Conservation (phyloP, 2,113 vertebrate species). For the Toxotes chatareus region DNA sequence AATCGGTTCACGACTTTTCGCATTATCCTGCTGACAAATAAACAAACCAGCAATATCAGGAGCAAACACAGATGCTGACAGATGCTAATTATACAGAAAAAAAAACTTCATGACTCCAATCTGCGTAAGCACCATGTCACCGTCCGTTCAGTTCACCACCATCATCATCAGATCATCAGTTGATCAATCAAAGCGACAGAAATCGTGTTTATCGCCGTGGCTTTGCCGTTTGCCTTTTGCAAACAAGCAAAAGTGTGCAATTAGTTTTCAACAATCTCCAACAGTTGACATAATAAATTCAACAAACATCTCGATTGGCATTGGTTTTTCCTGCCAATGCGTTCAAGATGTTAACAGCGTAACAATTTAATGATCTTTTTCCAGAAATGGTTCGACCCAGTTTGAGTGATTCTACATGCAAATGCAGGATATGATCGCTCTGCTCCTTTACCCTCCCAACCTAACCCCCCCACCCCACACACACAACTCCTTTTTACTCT, state of each 20-base stretch:
- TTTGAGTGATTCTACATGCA: conserved; percentile 52
- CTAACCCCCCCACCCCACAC: background rate
- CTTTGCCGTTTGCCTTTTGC: conserved; percentile 44
- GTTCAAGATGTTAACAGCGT: conserved; percentile 60
- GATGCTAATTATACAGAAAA: conserved; percentile 32
- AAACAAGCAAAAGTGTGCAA: conserved; percentile 47
- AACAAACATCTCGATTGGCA: conserved; percentile 58
- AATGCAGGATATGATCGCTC: conserved; percentile 48
- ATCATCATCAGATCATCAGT: background rate
- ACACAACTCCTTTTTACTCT: conserved; percentile 40
- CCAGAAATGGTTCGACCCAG: conserved; percentile 41
- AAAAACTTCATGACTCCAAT: background rate
- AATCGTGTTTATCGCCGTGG: conserved; percentile 36
- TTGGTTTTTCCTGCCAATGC: conserved; percentile 47
- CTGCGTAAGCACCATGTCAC: conserved; percentile 50
- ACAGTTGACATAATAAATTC: conserved; percentile 51
- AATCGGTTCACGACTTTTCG: too few relatives aligned
- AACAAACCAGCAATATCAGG: too few relatives aligned
- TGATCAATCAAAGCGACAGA: conserved; percentile 49
- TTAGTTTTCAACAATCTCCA: conserved; percentile 45
- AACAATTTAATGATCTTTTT: conserved; percentile 47
- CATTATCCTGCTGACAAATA: too few relatives aligned
- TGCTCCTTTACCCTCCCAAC: conserved; percentile 7
- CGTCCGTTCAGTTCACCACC: background rate
- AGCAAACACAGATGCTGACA: background rate